These are phyloP conservation scores for Etheostoma nigrum DNA, from an alignment of 2,797 vertebrate species.

Conservation along the genomic window DNA sequence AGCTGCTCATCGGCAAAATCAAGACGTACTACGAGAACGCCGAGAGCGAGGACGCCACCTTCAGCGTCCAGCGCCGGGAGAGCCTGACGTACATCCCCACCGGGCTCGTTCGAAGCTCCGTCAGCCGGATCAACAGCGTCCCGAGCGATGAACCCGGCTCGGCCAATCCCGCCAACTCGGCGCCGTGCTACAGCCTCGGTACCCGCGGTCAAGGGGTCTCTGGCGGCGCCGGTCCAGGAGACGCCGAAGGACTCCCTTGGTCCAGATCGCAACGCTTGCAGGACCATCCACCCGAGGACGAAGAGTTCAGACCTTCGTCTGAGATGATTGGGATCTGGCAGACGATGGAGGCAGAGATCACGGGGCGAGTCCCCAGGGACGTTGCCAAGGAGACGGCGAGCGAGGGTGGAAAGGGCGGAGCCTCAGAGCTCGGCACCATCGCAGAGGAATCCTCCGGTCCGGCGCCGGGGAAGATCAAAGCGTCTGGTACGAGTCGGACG, in stretches of 20 bases:
- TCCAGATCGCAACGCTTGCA: slow-evolving; percentile 29
- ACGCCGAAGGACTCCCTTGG: slow-evolving; percentile 19
- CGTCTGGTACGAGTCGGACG: slow-evolving; percentile 15
- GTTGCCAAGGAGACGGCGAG: not conserved
- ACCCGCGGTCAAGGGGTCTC: slow-evolving; percentile 36
- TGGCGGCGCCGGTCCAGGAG: slow-evolving; percentile 1
- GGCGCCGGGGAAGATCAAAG: slow-evolving; percentile 59
- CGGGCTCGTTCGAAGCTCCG: slow-evolving; percentile 90
- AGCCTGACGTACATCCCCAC: slow-evolving; percentile 94
- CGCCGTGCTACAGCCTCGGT: slow-evolving; percentile 3
- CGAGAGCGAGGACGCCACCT: slow-evolving; percentile 82
- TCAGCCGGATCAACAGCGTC: slow-evolving; percentile 88
- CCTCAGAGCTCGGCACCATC: slow-evolving; percentile 74
- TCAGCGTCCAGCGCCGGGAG: slow-evolving; percentile 90
- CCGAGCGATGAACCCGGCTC: slow-evolving; percentile 65
- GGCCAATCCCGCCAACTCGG: not conserved
- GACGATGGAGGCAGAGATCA: slow-evolving; percentile 82
- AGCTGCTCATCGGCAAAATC: slow-evolving; percentile 91
- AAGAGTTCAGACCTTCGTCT: slow-evolving; percentile 84
- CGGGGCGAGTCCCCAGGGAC: slow-evolving; percentile 25
- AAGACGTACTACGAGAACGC: slow-evolving; percentile 92
- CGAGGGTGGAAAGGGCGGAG: slow-evolving; percentile 60
- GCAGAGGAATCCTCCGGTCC: slow-evolving; percentile 69
- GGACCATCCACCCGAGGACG: slow-evolving; percentile 63
- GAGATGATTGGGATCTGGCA: slow-evolving; percentile 90